Percentiles rank a stretch among this genome's conserved stretches.
Conservation (phyloP, 2,113 vertebrate species). For the Trachemys scripta region DNA sequence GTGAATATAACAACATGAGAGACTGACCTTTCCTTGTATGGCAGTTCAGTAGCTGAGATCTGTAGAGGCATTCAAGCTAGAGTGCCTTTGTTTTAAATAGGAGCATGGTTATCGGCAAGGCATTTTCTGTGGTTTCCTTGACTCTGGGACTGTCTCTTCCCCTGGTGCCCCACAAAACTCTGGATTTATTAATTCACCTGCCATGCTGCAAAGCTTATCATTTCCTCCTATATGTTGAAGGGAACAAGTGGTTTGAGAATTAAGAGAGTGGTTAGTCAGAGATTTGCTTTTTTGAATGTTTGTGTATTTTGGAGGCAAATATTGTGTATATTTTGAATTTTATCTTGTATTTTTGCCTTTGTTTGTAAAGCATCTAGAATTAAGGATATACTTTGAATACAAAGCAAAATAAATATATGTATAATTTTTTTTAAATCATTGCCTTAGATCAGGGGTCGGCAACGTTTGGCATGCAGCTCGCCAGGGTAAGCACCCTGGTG, state of each 20-base stretch:
- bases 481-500: no score
- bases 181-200: background rate
- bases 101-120: background rate
- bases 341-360: background rate
- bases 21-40: background rate
- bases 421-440: background rate
- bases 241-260: background rate
- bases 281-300: background rate
- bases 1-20: rapidly evolving
- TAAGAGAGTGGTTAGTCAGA: background rate
- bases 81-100: background rate
- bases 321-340: background rate
- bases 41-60: background rate
- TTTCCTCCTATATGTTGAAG: background rate
- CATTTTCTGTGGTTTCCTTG: background rate
- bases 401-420: background rate
- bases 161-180: rapidly evolving
- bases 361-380: background rate
- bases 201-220: rapidly evolving
- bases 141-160: background rate
- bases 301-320: rapidly evolving
- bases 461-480: no score
- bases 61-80: background rate
- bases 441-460: no score
- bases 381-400: background rate